Evolutionary conservation across 2,888 invertebrate species (phyloP).

Genomic region (Girardia tigrina): DNA sequence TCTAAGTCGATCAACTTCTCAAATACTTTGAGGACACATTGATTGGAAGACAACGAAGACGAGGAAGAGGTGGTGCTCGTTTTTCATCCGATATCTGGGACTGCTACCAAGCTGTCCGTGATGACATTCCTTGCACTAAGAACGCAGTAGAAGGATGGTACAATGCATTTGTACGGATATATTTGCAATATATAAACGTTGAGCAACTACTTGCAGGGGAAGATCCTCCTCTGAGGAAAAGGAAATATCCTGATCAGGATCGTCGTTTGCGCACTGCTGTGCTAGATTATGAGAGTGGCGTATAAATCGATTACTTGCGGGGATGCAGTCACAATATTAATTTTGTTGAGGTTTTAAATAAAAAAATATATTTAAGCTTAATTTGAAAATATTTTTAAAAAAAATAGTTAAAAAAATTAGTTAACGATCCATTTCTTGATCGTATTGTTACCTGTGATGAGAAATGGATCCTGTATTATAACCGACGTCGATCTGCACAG

Average conservation of each 20-base stretch:
- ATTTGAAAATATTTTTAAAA: too few relatives aligned
- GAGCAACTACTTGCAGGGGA: neutral
- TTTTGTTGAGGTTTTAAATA: too few relatives aligned
- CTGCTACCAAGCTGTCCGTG: neutral
- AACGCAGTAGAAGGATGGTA: constrained; percentile 1
- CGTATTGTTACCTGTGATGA: too few relatives aligned
- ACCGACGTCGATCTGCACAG: too few relatives aligned
- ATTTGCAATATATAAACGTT: neutral
- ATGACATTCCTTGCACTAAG: neutral
- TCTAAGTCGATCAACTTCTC: neutral
- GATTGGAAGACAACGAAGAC: constrained; percentile 6
- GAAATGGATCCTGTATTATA: too few relatives aligned
- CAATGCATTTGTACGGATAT: neutral
- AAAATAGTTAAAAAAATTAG: too few relatives aligned
- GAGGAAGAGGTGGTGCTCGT: neutral
- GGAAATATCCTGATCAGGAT: neutral
- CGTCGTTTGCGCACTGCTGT: neutral
- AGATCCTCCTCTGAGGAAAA: neutral
- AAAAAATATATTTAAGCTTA: too few relatives aligned
- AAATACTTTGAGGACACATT: neutral
- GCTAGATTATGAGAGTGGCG: neutral
- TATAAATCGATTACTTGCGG: neutral
- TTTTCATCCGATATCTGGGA: neutral
- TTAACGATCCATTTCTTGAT: too few relatives aligned
- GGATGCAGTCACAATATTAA: constrained; percentile 2